Conservation (phyloP, 1,140 invertebrate species). For the Drosophila malerkotliana region DNA sequence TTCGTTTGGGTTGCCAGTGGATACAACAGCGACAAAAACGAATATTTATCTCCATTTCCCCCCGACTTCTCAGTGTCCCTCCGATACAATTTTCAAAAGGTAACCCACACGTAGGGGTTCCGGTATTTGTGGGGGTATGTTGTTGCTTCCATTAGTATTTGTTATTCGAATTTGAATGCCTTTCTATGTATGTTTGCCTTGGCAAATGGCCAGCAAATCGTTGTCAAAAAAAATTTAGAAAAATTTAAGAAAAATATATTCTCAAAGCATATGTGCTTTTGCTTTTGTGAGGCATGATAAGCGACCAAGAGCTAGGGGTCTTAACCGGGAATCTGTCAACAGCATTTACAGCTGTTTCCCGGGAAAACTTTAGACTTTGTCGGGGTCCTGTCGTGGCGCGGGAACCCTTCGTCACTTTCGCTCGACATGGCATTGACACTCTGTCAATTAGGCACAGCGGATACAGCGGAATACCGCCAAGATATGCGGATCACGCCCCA, state of each 20-base stretch:
- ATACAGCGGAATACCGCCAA: slow-evolving; percentile 16
- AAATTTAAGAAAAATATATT: slow-evolving; percentile 16
- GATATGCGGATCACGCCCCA: slow-evolving; percentile 34
- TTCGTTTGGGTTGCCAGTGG: slow-evolving; percentile 24
- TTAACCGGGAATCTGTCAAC: slow-evolving; percentile 14
- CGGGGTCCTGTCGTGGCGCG: neutral
- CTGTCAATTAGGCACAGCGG: slow-evolving; percentile 35
- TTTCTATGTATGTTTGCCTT: slow-evolving; percentile 16
- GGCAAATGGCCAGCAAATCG: slow-evolving; percentile 38
- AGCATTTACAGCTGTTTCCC: slow-evolving; percentile 14
- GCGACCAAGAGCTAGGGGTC: neutral
- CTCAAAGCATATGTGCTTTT: slow-evolving; percentile 7
- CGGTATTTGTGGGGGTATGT: slow-evolving; percentile 23
- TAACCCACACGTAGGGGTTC: slow-evolving; percentile 19
- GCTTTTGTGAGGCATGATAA: neutral
- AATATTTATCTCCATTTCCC: slow-evolving; percentile 3
- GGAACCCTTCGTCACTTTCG: slow-evolving; percentile 29
- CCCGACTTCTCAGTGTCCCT: neutral
- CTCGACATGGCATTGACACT: slow-evolving; percentile 27
- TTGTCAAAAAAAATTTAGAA: slow-evolving; percentile 35
- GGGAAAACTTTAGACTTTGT: slow-evolving; percentile 7
- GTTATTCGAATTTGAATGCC: slow-evolving; percentile 31
- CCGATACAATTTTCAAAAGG: slow-evolving; percentile 14
- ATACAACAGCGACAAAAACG: slow-evolving; percentile 6
- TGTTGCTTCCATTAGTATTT: slow-evolving; percentile 23